Conservation (phyloP, 2,888 invertebrate genomes). For the Ceramica pisi region DNA sequence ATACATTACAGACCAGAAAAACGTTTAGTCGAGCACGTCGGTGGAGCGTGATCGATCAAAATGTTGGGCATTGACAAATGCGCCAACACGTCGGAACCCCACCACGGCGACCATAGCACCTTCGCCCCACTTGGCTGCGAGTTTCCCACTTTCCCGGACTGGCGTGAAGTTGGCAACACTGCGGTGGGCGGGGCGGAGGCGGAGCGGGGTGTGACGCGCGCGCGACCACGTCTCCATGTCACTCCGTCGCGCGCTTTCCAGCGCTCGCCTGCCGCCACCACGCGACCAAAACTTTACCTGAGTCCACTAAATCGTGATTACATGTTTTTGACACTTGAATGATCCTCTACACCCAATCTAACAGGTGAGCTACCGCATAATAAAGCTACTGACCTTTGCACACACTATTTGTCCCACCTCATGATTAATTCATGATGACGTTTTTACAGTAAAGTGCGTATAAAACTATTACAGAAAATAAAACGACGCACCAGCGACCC, state of each 20-base stretch:
- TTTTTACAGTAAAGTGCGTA: slow-evolving; percentile 85
- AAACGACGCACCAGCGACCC: slow-evolving; percentile 66
- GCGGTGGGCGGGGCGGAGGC: slow-evolving; percentile 84
- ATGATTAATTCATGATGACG: slow-evolving; percentile 87
- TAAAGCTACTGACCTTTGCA: slow-evolving; percentile 87
- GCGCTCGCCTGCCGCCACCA: slow-evolving; percentile 68
- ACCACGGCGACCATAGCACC: slow-evolving; percentile 75
- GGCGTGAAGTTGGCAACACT: slow-evolving; percentile 81
- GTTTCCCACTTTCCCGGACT: slow-evolving; percentile 87
- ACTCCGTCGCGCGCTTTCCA: slow-evolving; percentile 75
- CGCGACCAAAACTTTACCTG: slow-evolving; percentile 50
- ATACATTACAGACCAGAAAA: slow-evolving; percentile 49
- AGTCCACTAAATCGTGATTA: slow-evolving; percentile 43
- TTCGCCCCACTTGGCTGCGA: slow-evolving; percentile 79
- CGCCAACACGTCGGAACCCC: slow-evolving; percentile 72
- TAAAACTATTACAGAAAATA: slow-evolving; percentile 70
- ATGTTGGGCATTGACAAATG: slow-evolving; percentile 70
- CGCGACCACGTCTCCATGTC: slow-evolving; percentile 70
- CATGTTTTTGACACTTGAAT: slow-evolving; percentile 51
- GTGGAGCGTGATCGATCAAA: slow-evolving; percentile 71
- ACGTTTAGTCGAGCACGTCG: slow-evolving; percentile 45
- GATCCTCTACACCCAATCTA: slow-evolving; percentile 73
- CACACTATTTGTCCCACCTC: slow-evolving; percentile 86
- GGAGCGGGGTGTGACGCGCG: slow-evolving; percentile 76
- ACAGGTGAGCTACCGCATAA: slow-evolving; percentile 82